Conservation (phyloP, 2,113 vertebrate species). For the Aix galericulata region DNA sequence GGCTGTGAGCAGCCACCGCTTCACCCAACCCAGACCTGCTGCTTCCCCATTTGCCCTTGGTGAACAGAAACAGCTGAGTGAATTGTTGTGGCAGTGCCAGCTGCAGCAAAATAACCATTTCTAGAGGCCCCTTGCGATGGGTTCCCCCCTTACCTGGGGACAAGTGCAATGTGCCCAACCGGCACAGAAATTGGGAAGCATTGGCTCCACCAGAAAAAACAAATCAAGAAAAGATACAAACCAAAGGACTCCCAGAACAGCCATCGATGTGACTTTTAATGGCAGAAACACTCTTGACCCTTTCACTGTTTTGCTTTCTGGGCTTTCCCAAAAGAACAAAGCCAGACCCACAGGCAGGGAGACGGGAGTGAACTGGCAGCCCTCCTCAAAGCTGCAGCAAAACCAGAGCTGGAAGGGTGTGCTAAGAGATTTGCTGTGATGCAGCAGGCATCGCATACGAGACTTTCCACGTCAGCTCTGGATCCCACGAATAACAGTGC, state of each 20-base stretch:
- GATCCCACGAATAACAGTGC: accelerated
- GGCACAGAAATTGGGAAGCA: background rate
- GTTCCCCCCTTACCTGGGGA: background rate
- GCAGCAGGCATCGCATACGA: background rate
- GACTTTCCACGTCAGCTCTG: background rate
- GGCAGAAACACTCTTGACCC: background rate
- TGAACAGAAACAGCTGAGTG: background rate
- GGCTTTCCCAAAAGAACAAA: background rate
- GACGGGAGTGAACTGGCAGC: background rate
- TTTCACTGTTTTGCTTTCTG: background rate
- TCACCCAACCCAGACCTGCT: background rate
- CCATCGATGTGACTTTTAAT: background rate
- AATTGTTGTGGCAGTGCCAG: accelerated
- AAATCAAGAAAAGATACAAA: background rate
- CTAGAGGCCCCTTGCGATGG: background rate
- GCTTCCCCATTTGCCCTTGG: background rate
- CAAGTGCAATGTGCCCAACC: background rate
- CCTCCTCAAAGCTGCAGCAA: background rate
- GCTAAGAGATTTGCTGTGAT: background rate
- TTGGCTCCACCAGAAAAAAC: background rate
- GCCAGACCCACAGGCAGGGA: background rate
- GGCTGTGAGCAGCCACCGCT: background rate
- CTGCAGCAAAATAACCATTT: background rate
- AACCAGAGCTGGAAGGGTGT: background rate
- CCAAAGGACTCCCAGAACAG: background rate